Evolutionary conservation across 2,888 invertebrate genomes (phyloP).

Genomic region (Palloptera scutellata): DNA sequence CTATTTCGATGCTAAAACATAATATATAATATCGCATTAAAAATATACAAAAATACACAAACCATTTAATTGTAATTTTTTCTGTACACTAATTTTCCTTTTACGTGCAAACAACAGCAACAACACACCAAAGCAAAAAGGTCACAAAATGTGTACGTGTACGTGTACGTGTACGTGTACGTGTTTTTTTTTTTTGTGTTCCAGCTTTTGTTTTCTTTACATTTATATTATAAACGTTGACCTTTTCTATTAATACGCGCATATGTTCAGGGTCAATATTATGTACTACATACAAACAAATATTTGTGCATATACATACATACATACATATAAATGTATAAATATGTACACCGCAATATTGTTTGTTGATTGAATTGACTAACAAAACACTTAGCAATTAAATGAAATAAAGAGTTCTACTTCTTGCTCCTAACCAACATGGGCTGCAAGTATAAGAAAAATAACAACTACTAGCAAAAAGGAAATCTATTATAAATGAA

Average conservation of each 20-base stretch:
- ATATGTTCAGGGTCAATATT: not conserved
- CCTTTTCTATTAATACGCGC: not conserved
- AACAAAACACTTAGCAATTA: too few species aligned
- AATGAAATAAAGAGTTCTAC: too few species aligned
- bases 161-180: not conserved
- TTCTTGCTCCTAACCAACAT: too few species aligned
- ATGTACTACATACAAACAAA: not conserved
- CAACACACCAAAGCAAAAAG: not conserved
- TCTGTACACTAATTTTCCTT: too few species aligned
- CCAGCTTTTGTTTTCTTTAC: not conserved
- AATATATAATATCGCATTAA: not conserved
- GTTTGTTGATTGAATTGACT: too few species aligned
- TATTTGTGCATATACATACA: constrained; percentile 1
- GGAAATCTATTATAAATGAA: too few species aligned
- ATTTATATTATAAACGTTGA: not conserved
- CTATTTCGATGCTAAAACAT: too few species aligned
- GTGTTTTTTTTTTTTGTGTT: not conserved
- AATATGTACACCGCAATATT: not conserved
- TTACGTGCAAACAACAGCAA: not conserved
- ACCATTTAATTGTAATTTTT: not conserved
- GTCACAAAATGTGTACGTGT: not conserved
- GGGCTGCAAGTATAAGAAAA: too few species aligned
- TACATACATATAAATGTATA: constrained; percentile 9
- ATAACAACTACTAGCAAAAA: too few species aligned
- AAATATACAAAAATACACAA: constrained; percentile 3